Base-by-base conservation (phyloP, 2,113 vertebrate genomes). In the Entomyzon cyanotis region DNA sequence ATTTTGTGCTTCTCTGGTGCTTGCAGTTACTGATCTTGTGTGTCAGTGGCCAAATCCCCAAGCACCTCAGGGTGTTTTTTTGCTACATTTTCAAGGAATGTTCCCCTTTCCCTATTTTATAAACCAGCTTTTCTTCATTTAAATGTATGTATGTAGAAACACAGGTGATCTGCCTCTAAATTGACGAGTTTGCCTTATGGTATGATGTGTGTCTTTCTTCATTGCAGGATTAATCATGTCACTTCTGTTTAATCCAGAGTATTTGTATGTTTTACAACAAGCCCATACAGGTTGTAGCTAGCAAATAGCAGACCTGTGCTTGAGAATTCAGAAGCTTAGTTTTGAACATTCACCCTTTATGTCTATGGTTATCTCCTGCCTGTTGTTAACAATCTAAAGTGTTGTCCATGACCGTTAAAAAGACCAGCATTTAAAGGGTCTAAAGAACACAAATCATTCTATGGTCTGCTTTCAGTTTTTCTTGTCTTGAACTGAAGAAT, bases 51-150 rank as follows among this genome's bases (percentile, higher is more conserved):
- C 30, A 75, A 55, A 39, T 42, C 7, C 12, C 18, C 35, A 67
- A 3, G 17, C 25, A 68, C 10, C 30, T 23, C 12, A 49, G 9
- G 3, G 9, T 1, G 0, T 12, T 50, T 44, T 44, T 62, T 70
- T 31, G 14, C 6, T 55, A 21, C 5, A 33, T 90, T 93, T 80
- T 49, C 17, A 82, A 80, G 58, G 58, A 71, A 37, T 19, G 52
- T 28, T 2, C 5, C 10, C 7, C 16, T 73, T 71, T 35, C 44
- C 13, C 28, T 49, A 12, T 89, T 87, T 56, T 71, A 22, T 9
- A 73, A 13, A 68, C 11, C 11, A 42, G 4, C 7, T 56, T 93
- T 70, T 70, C n/a, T 69, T 37, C 35, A 47, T 58, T 20, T 91
- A 41, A 81, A n/a, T 63, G 25, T 30, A 16, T 42, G 3, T 24